These are phyloP conservation scores for Saccopteryx leptura DNA, from an alignment of 2,113 vertebrate species.

Conservation along the genomic window DNA sequence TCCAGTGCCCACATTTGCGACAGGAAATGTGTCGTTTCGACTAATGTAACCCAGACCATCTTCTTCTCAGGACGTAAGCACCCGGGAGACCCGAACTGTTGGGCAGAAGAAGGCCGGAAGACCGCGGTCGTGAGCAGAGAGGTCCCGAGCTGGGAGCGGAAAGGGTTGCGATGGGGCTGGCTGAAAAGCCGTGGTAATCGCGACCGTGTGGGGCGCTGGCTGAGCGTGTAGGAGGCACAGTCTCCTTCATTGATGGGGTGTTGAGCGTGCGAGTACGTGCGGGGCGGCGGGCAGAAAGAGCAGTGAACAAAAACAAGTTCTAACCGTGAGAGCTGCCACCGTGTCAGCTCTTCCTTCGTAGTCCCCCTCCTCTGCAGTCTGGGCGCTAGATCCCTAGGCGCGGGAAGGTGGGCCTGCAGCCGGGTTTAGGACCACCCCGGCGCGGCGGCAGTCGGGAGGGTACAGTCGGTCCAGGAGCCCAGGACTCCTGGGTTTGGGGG, in stretches of 20 bases:
- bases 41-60: neutral
- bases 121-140: neutral
- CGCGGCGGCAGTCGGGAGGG: neutral
- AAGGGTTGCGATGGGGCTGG: neutral
- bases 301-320: neutral
- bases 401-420: neutral
- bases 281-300: neutral
- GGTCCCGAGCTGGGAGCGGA: neutral
- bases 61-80: neutral
- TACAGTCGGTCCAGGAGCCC: neutral
- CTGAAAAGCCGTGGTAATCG: neutral
- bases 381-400: neutral
- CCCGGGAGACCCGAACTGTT: neutral
- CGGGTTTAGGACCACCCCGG: neutral
- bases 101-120: neutral
- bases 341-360: too few species aligned
- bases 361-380: neutral
- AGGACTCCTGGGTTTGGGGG: neutral
- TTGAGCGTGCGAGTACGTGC: neutral
- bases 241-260: neutral
- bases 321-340: neutral
- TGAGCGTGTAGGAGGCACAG: neutral
- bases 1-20: neutral
- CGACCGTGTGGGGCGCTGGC: neutral
- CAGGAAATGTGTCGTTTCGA: neutral